These are phyloP conservation scores for Altica lythri DNA, from an alignment of 2,888 invertebrate species.

Conservation along the genomic window DNA sequence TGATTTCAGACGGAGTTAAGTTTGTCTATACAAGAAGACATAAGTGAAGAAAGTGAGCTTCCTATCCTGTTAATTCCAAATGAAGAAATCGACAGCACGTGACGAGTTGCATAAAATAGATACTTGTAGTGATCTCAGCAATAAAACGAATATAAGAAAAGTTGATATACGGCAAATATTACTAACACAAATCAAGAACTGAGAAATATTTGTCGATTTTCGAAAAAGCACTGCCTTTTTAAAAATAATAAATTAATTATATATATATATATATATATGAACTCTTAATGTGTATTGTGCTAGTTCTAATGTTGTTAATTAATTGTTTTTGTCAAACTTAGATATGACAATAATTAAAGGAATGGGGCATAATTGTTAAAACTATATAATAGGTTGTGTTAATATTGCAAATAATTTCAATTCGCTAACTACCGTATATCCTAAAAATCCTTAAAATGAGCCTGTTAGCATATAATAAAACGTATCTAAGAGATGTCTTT, in stretches of 20 bases:
- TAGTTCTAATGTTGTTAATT: slow-evolving; percentile 45
- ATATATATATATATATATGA: no score
- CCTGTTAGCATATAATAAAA: slow-evolving; percentile 16
- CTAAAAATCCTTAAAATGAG: slow-evolving; percentile 17
- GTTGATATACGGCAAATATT: not conserved
- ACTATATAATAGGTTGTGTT: slow-evolving; percentile 29
- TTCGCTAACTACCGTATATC: slow-evolving; percentile 13
- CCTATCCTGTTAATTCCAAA: slow-evolving; percentile 39
- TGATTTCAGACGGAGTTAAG: slow-evolving; percentile 53
- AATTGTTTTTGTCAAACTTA: slow-evolving; percentile 46
- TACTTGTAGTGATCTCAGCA: slow-evolving; percentile 48
- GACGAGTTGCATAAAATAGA: slow-evolving; percentile 2
- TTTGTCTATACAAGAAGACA: slow-evolving; percentile 50
- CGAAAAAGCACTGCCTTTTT: slow-evolving; percentile 47
- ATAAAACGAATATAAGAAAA: slow-evolving; percentile 35
- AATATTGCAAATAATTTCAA: slow-evolving; percentile 22
- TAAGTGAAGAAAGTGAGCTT: slow-evolving; percentile 43
- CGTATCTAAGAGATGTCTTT: slow-evolving; percentile 13
- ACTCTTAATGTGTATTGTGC: slow-evolving; percentile 40
- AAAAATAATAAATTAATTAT: slow-evolving; percentile 21
- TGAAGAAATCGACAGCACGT: slow-evolving; percentile 32
- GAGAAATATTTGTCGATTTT: slow-evolving; percentile 19
- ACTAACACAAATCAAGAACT: slow-evolving; percentile 1
- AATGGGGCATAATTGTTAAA: slow-evolving; percentile 52
- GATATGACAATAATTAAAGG: slow-evolving; percentile 55